Conservation (phyloP, 1,140 invertebrate genomes). For the Drosophila nasuta region DNA sequence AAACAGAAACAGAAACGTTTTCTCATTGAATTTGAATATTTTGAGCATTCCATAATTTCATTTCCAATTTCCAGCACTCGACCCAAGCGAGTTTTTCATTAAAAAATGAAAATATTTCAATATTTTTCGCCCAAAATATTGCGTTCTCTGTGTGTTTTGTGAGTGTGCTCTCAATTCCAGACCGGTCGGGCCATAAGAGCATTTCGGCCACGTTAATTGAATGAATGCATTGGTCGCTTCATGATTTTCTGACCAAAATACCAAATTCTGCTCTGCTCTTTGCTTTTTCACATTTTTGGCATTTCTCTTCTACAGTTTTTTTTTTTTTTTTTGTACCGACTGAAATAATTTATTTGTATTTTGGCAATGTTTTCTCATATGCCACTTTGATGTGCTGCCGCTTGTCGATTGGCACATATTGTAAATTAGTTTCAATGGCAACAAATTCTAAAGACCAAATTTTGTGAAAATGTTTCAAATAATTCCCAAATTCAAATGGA, state of each 20-base stretch:
- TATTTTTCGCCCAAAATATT: slow-evolving; percentile 34
- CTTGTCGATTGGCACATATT: slow-evolving; percentile 40
- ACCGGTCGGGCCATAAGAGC: slow-evolving; percentile 32
- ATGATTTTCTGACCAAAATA: slow-evolving; percentile 58
- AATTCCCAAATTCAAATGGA: slow-evolving; percentile 3
- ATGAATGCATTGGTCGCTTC: slow-evolving; percentile 63
- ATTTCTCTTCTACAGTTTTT: not conserved
- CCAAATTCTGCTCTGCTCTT: slow-evolving; percentile 30
- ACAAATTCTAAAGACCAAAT: not conserved
- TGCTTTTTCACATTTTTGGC: slow-evolving; percentile 15
- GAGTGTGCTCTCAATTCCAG: slow-evolving; percentile 40
- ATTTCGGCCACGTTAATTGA: slow-evolving; percentile 70
- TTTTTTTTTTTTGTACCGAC: slow-evolving; percentile 8
- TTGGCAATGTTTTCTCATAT: slow-evolving; percentile 45
- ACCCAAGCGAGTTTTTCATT: slow-evolving; percentile 29
- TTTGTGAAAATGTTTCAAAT: slow-evolving; percentile 11
- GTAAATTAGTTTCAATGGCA: slow-evolving; percentile 32
- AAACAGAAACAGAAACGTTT: slow-evolving; percentile 42
- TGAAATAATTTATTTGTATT: slow-evolving; percentile 22
- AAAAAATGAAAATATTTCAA: slow-evolving; percentile 46
- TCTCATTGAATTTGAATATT: slow-evolving; percentile 71
- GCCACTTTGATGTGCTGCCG: slow-evolving; percentile 60
- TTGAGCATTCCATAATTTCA: slow-evolving; percentile 75
- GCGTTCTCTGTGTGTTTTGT: slow-evolving; percentile 22
- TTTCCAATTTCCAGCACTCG: slow-evolving; percentile 55